A percentile compares a stretch with the other conserved stretches of the same genome.
Conservation (phyloP, 1,140 invertebrate species). For the Oryctes rhinoceros region DNA sequence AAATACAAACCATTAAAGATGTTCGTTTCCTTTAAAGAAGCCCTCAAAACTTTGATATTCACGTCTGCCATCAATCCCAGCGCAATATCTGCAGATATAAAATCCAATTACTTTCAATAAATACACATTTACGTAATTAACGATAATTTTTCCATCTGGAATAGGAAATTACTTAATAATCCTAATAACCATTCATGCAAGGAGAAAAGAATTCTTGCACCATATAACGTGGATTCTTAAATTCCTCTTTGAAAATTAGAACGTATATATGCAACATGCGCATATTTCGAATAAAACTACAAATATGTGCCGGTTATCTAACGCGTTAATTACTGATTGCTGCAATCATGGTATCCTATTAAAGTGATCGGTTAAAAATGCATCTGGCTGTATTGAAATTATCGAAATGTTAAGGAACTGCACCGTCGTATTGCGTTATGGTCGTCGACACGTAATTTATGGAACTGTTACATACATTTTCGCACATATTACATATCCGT, state of each 20-base stretch:
- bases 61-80: too few species aligned
- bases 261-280: not conserved
- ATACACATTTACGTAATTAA: not conserved
- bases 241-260: conserved; percentile 6
- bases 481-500: not conserved
- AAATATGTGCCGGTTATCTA: not conserved
- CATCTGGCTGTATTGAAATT: not conserved
- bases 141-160: not conserved
- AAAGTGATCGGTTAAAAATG: not conserved
- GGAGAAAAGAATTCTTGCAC: not conserved
- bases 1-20: conserved; percentile 10
- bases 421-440: not conserved
- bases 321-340: not conserved
- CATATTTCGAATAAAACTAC: not conserved
- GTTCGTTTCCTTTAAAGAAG: not conserved
- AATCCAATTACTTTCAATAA: not conserved
- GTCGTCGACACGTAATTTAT: not conserved
- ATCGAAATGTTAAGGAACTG: not conserved
- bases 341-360: not conserved
- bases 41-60: too few species aligned
- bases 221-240: not conserved
- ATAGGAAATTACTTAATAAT: not conserved
- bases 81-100: not conserved
- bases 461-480: conserved; percentile 6
- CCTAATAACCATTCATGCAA: not conserved